Percentiles rank a stretch among this genome's conserved stretches.
Conservation (phyloP, 2,113 vertebrate genomes). For the Bubalus kerabau region DNA sequence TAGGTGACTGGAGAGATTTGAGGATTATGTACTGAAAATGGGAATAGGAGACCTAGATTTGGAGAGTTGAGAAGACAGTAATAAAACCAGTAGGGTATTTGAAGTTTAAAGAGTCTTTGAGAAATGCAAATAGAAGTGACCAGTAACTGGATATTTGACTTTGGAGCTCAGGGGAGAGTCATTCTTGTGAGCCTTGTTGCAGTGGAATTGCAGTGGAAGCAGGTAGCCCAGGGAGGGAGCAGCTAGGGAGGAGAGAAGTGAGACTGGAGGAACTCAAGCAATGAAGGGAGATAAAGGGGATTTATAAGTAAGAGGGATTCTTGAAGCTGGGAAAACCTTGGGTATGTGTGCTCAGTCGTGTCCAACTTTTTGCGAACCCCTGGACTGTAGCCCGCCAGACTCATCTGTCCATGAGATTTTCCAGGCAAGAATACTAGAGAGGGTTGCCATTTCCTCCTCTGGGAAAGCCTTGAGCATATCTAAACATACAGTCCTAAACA, state of each 20-base stretch:
- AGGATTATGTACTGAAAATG: neutral
- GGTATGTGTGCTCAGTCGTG: neutral
- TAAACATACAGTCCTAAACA: neutral
- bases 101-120: neutral
- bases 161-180: neutral
- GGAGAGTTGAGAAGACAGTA: neutral
- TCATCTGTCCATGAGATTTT: neutral
- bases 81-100: neutral
- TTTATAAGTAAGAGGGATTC: neutral
- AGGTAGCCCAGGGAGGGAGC: neutral
- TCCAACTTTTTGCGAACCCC: neutral
- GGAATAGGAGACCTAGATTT: neutral
- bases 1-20: neutral
- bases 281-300: neutral
- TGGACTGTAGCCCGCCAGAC: neutral
- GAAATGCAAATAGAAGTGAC: neutral
- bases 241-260: neutral
- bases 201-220: neutral
- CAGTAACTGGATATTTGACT: neutral
- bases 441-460: neutral
- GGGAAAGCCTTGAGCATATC: neutral
- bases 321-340: neutral
- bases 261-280: neutral
- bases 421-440: neutral
- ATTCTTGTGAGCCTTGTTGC: accelerated